Conservation (phyloP, 1,140 invertebrate species). For the Polyergus mexicanus region DNA sequence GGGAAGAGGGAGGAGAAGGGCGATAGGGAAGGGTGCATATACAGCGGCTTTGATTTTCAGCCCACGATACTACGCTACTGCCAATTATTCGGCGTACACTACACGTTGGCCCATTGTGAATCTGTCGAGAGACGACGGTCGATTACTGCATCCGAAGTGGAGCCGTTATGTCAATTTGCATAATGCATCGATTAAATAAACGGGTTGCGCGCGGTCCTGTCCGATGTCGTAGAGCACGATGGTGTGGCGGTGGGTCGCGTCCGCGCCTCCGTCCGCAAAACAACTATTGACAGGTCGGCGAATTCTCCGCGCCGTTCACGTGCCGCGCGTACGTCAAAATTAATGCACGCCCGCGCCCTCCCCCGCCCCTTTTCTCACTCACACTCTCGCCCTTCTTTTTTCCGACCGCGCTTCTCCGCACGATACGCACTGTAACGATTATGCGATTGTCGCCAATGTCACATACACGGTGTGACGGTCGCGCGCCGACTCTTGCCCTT, state of each 20-base stretch:
- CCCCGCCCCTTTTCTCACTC: background rate
- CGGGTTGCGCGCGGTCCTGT: conserved; percentile 70
- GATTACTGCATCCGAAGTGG: conserved; percentile 77
- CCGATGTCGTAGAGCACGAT: conserved; percentile 69
- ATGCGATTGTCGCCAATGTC: conserved; percentile 62
- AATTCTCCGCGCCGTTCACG: conserved; percentile 70
- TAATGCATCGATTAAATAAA: conserved; percentile 81
- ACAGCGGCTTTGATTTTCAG: conserved; percentile 69
- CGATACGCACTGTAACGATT: conserved; percentile 56
- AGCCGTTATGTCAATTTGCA: conserved; percentile 80
- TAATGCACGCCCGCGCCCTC: conserved; percentile 50
- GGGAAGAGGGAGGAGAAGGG: background rate
- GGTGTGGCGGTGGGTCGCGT: conserved; percentile 35
- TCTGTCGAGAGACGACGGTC: conserved; percentile 76
- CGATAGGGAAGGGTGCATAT: background rate
- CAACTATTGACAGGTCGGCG: conserved; percentile 75
- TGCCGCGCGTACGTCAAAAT: conserved; percentile 62
- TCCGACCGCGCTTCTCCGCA: background rate
- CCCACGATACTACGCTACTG: conserved; percentile 65
- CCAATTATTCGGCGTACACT: conserved; percentile 75
- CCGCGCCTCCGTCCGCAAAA: conserved; percentile 64
- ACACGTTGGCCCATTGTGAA: conserved; percentile 73
- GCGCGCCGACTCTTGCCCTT: conserved; percentile 51
- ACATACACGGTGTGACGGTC: conserved; percentile 12
- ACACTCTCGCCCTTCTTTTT: background rate